Base-by-base conservation (phyloP, 2,113 vertebrate species). In the Hippotragus niger region DNA sequence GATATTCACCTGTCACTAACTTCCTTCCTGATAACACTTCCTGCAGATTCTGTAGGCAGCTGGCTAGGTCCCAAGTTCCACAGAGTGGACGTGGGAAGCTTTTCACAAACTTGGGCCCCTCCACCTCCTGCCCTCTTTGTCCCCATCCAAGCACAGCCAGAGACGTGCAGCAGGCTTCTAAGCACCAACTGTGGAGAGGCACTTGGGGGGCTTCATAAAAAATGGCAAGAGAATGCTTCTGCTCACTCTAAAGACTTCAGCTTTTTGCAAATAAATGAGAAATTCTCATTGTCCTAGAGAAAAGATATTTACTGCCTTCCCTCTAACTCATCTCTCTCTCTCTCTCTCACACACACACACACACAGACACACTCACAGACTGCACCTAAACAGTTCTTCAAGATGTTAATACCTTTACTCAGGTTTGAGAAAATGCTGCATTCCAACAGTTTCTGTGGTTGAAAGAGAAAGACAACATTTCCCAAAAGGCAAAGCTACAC, bases 11-110 rank as follows among this genome's bases (percentile, higher is more conserved):
- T 90, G 83, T 96, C 95, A 95, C 92, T 57, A 87, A 43, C 31
- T 95, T 95, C 90, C 87, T 96, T 96, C 94, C 87, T 62, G 88
- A 40, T 47, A 96, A 84, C 50, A 89, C 62, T 90, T 84, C 33
- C 45, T 33, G 12, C 43, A 45, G 97, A 47, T 80, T 74, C 92
- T 80, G 6, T 58, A 84, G 90, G 58, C 5, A 13, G 53, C 81
- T 64, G 86, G 71, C 89, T 50, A 15, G 36, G 64, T 43, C 78
- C 90, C 23, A 92, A 62, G 53, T 40, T 67, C 71, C 25, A 47
- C 25, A 50, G 33, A 86, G 60, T 27, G 62, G 53, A 78, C 47
- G 43, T 31, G 11, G 33, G 29, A 74, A 91, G 71, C 11, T 91
- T 78, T 74, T 43, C 55, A 83, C 45, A 55, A 83, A 90, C 36